Evolutionary conservation across 2,888 invertebrate species (phyloP), one percentile per base, ranked within the genome.

Genomic region (Thecophora atra): DNA sequence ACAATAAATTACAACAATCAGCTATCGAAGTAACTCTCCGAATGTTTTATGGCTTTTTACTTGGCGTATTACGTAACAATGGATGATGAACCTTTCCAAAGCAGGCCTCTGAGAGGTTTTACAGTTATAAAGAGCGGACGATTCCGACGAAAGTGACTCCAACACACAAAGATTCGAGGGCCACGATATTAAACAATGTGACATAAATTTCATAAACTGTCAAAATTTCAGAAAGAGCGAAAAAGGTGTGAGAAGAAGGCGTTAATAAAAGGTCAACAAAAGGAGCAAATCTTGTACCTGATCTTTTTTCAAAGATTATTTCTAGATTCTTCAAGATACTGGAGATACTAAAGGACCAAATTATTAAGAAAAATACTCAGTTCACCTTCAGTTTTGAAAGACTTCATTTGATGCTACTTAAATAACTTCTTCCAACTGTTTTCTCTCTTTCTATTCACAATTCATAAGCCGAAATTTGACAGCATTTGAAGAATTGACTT

Each of bases 131-230:
- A 65, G 17, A 6, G 30, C 67, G 58, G 70, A 77, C 69, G 77
- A 76, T 80, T 81, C 81, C 80, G 74, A 73, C 42, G 54, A 78
- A 81, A 81, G 76, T 77, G 73, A 69, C 67, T 68, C 78, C 76
- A 17, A 80, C 76, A 78, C 21, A 64, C 17, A 42, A 58, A 58
- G 21, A 67, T 30, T 42, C 28, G 13, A 54, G 37, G 37, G 37
- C 11, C 47, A 21, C n/a, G 30, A 68, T 44, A 52, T 51, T 51
- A 13, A 56, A 30, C 54, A 69, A 28, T 62, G 79, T 79, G 80
- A 81, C 83, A 83, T 83, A 83, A 83, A 83, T 83, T 83, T 81
- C 81, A 82, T 82, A 82, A 83, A 82, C 78, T 83, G 83, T 82
- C 83, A 83, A 78, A 79, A 76, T 72, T 72, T 28, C 19, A 42